A percentile compares a stretch with the other conserved stretches of the same genome.
These are phyloP conservation scores for Ibidorhyncha struthersii DNA, from an alignment of 2,113 vertebrate genomes.

Conservation along the genomic window DNA sequence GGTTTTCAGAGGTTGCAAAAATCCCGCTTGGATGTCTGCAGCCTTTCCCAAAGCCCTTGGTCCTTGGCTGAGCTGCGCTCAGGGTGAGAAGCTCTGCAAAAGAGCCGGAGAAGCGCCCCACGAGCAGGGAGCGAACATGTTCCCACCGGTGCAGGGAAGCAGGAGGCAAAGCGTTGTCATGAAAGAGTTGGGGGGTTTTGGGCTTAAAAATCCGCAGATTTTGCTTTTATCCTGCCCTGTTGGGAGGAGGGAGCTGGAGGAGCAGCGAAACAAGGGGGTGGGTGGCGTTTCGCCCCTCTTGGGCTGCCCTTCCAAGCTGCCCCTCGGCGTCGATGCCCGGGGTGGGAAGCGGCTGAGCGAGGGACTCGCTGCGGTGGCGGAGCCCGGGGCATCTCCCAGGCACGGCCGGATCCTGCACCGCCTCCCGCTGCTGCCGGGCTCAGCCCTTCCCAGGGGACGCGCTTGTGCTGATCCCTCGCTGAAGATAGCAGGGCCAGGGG, in stretches of 20 bases:
- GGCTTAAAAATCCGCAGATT: background rate
- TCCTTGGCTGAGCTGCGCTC: background rate
- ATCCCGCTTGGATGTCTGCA: background rate
- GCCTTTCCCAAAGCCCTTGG: background rate
- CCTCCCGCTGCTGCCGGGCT: background rate
- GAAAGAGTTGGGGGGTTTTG: background rate
- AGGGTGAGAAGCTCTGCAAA: background rate
- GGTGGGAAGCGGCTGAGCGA: background rate
- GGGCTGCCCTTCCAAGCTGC: background rate
- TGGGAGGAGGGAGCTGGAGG: background rate
- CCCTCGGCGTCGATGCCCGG: fast-evolving
- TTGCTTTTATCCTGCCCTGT: background rate
- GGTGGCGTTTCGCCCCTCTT: fast-evolving
- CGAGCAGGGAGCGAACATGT: background rate
- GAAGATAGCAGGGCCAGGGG: background rate
- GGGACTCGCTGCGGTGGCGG: background rate
- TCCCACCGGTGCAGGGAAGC: fast-evolving
- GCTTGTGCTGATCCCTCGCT: background rate
- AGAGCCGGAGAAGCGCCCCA: fast-evolving
- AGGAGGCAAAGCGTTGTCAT: background rate
- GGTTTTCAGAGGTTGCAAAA: background rate
- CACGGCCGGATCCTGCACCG: fast-evolving
- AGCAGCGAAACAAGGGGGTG: background rate
- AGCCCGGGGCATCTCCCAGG: background rate
- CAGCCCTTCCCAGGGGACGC: background rate